These are phyloP conservation scores for Conops quadrifasciatus DNA, from an alignment of 2,888 invertebrate genomes.

Conservation along the genomic window DNA sequence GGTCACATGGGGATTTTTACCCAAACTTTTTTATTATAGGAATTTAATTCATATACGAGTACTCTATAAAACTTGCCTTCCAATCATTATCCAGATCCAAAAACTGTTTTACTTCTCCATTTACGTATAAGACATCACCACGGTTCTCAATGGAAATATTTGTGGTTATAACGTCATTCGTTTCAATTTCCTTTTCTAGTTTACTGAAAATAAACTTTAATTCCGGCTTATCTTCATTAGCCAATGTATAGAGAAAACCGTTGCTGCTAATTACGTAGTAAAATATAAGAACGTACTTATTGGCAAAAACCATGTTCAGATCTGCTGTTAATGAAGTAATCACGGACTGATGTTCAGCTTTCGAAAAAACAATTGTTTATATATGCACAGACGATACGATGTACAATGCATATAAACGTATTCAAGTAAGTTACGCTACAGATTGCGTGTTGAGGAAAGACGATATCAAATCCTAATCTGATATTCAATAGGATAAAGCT, in stretches of 20 bases:
- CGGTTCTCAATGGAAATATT: constrained; percentile 45
- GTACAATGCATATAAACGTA: no score
- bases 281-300: constrained; percentile 2
- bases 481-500: background rate
- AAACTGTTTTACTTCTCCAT: constrained; percentile 49
- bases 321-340: background rate
- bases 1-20: no score
- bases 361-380: background rate
- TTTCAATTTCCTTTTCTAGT: constrained; percentile 44
- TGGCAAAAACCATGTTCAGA: background rate
- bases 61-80: constrained; percentile 44
- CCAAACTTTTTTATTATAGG: no score
- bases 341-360: background rate
- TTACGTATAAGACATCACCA: constrained; percentile 45
- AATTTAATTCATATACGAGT: background rate
- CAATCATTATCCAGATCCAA: constrained; percentile 53
- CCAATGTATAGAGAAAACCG: background rate
- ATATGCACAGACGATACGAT: no score
- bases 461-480: background rate
- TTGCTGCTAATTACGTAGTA: constrained; percentile 15
- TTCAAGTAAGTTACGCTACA: background rate
- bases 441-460: background rate
- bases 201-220: constrained; percentile 43
- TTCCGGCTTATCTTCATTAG: constrained; percentile 38
- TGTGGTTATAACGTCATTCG: constrained; percentile 42